Percentiles rank a stretch among this genome's conserved stretches.
phyloP scores from a whole-genome alignment of 2,888 invertebrate species.

The Siphlonurus alternatus region DNA sequence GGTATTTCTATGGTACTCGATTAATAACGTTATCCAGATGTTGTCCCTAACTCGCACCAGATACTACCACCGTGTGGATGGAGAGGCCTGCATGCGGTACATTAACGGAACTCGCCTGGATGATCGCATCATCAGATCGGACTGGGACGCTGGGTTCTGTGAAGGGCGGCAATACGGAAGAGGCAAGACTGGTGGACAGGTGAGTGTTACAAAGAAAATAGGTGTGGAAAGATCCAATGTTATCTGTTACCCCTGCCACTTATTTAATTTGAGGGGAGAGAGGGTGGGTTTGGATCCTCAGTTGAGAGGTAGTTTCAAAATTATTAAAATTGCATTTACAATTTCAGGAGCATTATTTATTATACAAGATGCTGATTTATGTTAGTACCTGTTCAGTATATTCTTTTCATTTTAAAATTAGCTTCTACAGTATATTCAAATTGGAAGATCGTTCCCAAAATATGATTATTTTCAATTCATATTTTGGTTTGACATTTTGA shows the following conservation, averaged over 20 bases:
- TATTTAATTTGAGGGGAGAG: too few relatives aligned
- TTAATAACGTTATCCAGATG: too few relatives aligned
- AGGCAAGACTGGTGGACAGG: conserved; percentile 97
- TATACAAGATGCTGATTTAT: conserved; percentile 5
- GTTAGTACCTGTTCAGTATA: too few relatives aligned
- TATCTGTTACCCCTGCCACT: not conserved
- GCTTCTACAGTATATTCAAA: too few relatives aligned
- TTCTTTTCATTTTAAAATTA: too few relatives aligned
- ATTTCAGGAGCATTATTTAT: not conserved
- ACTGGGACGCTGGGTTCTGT: conserved; percentile 98
- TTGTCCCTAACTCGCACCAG: conserved; percentile 11
- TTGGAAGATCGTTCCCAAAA: too few relatives aligned
- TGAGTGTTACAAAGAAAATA: conserved; percentile 23
- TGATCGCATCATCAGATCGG: conserved; percentile 90
- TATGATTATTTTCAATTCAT: too few relatives aligned
- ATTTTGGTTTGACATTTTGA: too few relatives aligned
- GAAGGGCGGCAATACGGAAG: conserved; percentile 97
- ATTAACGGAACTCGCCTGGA: conserved; percentile 93
- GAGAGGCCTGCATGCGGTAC: conserved; percentile 74
- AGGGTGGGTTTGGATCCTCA: too few relatives aligned
- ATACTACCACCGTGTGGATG: conserved; percentile 46
- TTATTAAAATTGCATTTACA: not conserved
- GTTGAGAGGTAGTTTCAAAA: too few relatives aligned
- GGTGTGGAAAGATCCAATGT: not conserved
- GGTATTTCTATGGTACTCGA: too few relatives aligned